These are phyloP conservation scores for Eudyptes chrysolophus DNA, from an alignment of 2,113 vertebrate genomes.

Conservation along the genomic window DNA sequence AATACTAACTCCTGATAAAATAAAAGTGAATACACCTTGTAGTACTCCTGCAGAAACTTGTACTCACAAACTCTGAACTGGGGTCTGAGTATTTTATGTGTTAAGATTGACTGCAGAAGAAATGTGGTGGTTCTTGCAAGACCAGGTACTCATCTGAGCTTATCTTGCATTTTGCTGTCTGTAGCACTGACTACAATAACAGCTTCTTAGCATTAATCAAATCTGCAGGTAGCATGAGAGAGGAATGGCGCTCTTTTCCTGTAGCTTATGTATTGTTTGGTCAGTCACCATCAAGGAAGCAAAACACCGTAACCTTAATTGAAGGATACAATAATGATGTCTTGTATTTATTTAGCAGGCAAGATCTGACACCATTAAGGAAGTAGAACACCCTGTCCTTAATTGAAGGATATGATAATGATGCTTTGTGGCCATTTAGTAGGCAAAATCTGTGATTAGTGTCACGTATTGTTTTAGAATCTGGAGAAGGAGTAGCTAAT, in stretches of 20 bases:
- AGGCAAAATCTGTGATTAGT: not conserved
- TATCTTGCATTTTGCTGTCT: not conserved
- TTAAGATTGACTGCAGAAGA: not conserved
- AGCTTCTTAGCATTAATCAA: not conserved
- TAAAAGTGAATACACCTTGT: not conserved
- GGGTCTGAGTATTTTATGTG: not conserved
- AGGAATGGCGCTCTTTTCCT: not conserved
- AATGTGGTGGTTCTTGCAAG: not conserved
- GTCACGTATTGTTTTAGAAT: not conserved
- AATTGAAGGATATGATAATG: constrained; percentile 9
- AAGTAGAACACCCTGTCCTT: constrained; percentile 27
- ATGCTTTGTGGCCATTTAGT: not conserved
- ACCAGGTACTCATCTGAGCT: not conserved
- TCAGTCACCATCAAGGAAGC: not conserved
- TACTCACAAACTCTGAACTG: not conserved
- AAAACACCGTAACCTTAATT: not conserved
- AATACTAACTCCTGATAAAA: not conserved
- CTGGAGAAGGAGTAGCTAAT: not conserved
- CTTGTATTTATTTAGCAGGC: not conserved
- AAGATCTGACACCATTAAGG: not conserved
- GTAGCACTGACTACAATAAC: not conserved
- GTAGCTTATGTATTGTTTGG: not conserved
- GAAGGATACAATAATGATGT: not conserved
- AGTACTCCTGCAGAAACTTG: not conserved
- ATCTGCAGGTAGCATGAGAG: not conserved